A percentile compares a stretch with the other conserved stretches of the same genome.
These are phyloP conservation scores for Ptilodon capucinus DNA, from an alignment of 2,888 invertebrate genomes.

Conservation along the genomic window DNA sequence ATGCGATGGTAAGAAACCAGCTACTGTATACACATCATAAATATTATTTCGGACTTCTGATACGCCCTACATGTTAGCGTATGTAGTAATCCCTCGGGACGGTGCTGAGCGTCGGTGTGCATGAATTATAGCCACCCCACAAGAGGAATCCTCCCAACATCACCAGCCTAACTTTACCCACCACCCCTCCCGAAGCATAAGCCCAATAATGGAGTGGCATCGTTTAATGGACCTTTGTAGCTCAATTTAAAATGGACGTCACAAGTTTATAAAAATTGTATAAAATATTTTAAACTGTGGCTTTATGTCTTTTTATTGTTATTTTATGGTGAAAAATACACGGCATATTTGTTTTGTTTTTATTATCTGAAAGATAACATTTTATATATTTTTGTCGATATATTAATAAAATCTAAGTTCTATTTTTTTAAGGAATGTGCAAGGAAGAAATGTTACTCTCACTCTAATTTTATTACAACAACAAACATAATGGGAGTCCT, in stretches of 20 bases:
- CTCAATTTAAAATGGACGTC: slow-evolving; percentile 33
- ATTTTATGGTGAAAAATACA: slow-evolving; percentile 30
- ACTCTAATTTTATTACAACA: too few relatives aligned
- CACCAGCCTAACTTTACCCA: slow-evolving; percentile 38
- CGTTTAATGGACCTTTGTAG: slow-evolving; percentile 31
- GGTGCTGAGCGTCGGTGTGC: slow-evolving; percentile 32
- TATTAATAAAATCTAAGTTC: too few relatives aligned
- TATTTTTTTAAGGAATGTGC: too few relatives aligned
- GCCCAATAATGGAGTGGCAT: slow-evolving; percentile 5
- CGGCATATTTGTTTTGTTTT: not conserved
- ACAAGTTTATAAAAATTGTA: slow-evolving; percentile 48
- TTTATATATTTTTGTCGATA: too few relatives aligned
- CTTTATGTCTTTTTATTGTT: slow-evolving; percentile 42
- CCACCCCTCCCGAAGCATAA: slow-evolving; percentile 9
- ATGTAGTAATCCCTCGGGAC: slow-evolving; percentile 36
- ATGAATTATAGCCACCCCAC: slow-evolving; percentile 51
- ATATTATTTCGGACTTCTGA: too few relatives aligned
- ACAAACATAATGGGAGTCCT: too few relatives aligned
- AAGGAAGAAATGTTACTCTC: too few relatives aligned
- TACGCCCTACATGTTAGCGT: too few relatives aligned
- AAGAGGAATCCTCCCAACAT: slow-evolving; percentile 39
- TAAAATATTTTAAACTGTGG: slow-evolving; percentile 45
- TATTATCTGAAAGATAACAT: not conserved
- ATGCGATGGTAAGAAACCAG: too few relatives aligned
- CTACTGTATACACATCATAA: too few relatives aligned